A percentile compares a stretch with the other conserved stretches of the same genome.
Evolutionary conservation across 2,888 invertebrate species (phyloP).

Genomic region (Nudaria mundana): DNA sequence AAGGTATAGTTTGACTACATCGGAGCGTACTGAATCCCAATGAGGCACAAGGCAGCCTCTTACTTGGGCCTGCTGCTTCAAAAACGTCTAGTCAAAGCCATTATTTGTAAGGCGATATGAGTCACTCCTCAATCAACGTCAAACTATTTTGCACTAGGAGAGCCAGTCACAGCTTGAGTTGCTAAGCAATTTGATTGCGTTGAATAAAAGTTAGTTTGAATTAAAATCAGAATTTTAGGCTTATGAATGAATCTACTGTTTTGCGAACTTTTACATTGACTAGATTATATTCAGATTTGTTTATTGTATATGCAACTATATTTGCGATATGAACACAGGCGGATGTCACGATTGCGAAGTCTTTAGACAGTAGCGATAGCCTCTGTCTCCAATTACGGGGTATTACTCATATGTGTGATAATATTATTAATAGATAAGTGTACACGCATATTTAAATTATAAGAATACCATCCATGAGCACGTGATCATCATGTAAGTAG

Average conservation of each 20-base stretch:
- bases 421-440: slow-evolving; percentile 65
- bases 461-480: slow-evolving; percentile 11
- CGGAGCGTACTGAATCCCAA: slow-evolving; percentile 69
- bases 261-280: no score
- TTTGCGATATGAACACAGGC: slow-evolving; percentile 48
- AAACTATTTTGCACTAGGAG: slow-evolving; percentile 45
- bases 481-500: slow-evolving; percentile 7
- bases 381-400: slow-evolving; percentile 70
- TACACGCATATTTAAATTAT: slow-evolving; percentile 22
- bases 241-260: no score
- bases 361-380: slow-evolving; percentile 68
- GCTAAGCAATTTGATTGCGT: slow-evolving; percentile 10
- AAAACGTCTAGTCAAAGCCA: slow-evolving; percentile 50
- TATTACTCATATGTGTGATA: slow-evolving; percentile 71
- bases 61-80: slow-evolving; percentile 28
- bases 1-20: slow-evolving; percentile 64
- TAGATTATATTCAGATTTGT: no score
- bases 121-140: slow-evolving; percentile 55
- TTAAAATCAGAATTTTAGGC: no score
- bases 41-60: slow-evolving; percentile 49
- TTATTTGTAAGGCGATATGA: slow-evolving; percentile 47
- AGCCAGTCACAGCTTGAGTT: slow-evolving; percentile 20
- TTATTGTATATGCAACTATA: no score
- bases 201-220: no score
- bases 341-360: slow-evolving; percentile 77